Evolutionary conservation across 2,113 vertebrate genomes (phyloP).

Genomic region (Thamnophis sirtalis): DNA sequence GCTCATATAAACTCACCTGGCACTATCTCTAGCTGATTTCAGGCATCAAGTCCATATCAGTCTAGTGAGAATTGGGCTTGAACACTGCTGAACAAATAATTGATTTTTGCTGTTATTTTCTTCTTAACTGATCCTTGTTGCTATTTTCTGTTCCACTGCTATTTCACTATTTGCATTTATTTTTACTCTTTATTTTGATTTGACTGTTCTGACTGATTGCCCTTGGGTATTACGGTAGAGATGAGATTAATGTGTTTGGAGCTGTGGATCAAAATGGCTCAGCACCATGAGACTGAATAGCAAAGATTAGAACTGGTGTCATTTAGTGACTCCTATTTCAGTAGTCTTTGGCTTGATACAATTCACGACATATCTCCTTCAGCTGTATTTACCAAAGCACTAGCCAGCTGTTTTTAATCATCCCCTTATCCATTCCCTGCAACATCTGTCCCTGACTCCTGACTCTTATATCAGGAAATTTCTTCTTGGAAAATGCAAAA

Average conservation of each 20-base stretch:
- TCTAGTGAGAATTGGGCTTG: neutral
- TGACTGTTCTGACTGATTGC: neutral
- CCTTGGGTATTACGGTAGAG: neutral
- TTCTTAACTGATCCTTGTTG: neutral
- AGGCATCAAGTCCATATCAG: neutral
- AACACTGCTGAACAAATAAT: neutral
- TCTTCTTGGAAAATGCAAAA: neutral
- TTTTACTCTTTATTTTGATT: neutral
- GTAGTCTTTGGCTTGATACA: neutral
- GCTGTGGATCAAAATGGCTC: neutral
- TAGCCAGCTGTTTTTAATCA: neutral
- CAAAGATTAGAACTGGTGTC: neutral
- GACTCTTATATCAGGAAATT: neutral
- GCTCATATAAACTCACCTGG: neutral
- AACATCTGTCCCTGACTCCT: neutral
- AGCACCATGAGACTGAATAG: neutral
- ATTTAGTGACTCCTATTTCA: neutral
- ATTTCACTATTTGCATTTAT: neutral
- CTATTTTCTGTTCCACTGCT: neutral
- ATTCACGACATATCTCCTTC: neutral
- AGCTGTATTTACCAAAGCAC: neutral
- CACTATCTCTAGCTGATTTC: neutral
- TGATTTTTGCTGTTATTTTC: neutral
- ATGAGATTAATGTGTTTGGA: neutral
- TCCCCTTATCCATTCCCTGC: neutral